Evolutionary conservation across 2,888 invertebrate species (phyloP).

Genomic region (Rotaria sp.): DNA sequence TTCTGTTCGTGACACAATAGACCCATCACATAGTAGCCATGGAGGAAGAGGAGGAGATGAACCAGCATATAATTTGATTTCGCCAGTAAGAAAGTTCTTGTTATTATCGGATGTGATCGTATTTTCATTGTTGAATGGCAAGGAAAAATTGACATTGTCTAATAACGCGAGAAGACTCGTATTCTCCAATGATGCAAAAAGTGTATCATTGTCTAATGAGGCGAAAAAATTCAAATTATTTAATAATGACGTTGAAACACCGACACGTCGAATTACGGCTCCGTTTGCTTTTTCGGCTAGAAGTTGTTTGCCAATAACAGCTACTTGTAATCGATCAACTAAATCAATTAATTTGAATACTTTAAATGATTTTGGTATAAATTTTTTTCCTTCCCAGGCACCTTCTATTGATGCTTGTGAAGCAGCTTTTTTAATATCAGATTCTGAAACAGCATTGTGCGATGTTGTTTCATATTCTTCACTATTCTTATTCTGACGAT

Average conservation of each 20-base stretch:
- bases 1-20: not conserved
- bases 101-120: not conserved
- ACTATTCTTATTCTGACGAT: not conserved
- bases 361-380: slow-evolving; percentile 1
- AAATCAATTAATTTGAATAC: not conserved
- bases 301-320: not conserved
- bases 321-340: not conserved
- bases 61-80: not conserved
- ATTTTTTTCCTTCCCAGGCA: not conserved
- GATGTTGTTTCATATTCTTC: not conserved
- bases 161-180: not conserved
- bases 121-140: not conserved
- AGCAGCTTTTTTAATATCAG: not conserved
- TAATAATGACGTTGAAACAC: not conserved
- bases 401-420: not conserved
- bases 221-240: not conserved
- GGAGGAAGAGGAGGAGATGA: not conserved
- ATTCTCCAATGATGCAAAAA: not conserved
- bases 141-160: not conserved
- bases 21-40: slow-evolving; percentile 15
- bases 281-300: not conserved
- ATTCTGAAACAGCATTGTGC: not conserved
- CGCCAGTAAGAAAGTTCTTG: not conserved
- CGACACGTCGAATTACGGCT: not conserved
- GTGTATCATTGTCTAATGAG: not conserved